Percentiles rank a stretch among this genome's conserved stretches.
These are phyloP conservation scores for Pogonocichla stellata DNA, from an alignment of 2,113 vertebrate species.

Conservation along the genomic window DNA sequence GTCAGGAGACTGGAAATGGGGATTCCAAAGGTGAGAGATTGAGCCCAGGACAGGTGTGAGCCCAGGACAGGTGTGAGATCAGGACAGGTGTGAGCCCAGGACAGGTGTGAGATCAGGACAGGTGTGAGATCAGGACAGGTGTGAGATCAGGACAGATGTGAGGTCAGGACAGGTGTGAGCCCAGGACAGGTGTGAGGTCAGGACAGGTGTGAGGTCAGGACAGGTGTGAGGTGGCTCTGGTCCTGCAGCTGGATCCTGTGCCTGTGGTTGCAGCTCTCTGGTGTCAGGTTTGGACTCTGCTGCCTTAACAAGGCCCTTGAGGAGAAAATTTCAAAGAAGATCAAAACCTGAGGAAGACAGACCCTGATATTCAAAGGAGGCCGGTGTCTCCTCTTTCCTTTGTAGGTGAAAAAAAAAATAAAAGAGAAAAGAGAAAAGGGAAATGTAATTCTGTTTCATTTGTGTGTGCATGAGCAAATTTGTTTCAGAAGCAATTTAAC, in stretches of 20 bases:
- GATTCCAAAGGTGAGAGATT: no score
- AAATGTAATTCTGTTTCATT: constrained; percentile 53
- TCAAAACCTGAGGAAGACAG: constrained; percentile 5
- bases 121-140: no score
- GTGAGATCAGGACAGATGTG: no score
- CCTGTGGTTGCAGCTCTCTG: neutral
- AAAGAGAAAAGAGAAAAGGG: neutral
- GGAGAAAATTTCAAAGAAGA: neutral
- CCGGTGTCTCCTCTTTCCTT: neutral
- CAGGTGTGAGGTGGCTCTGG: neutral
- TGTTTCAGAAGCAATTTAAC: constrained; percentile 63
- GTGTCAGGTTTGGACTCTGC: neutral
- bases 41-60: no score
- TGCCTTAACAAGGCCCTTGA: neutral
- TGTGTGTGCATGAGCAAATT: constrained; percentile 19
- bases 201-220: no score
- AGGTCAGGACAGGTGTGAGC: no score
- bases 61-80: no score
- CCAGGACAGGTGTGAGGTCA: no score
- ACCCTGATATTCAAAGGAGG: constrained; percentile 1
- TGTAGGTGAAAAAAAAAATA: neutral
- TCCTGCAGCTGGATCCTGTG: no score
- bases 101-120: no score
- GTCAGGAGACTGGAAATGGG: no score
- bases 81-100: no score